Base-by-base conservation (phyloP, 2,113 vertebrate genomes). In the Mustela nigripes region DNA sequence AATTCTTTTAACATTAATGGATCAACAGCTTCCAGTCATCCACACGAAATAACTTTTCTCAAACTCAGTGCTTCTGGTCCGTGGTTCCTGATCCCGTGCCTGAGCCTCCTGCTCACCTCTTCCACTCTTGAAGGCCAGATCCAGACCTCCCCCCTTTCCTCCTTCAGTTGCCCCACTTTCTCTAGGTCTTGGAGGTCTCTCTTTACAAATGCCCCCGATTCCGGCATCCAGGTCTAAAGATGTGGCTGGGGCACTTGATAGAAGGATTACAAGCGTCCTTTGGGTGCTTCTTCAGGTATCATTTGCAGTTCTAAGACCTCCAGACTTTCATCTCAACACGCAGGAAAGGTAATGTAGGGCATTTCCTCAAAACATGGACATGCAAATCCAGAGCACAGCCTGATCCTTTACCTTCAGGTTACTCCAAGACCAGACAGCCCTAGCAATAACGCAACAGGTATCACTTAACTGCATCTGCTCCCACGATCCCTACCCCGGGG, bases 1-100 rank as follows among this genome's bases (percentile, higher is more conserved):
- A 94, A 86, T 90, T 96, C n/a, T 96, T 93, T 95, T 42, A 94
- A 81, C 33, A 94, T 60, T 48, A 89, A 63, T 63, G 58, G 16
- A 78, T 83, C 39, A 86, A 45, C 0, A 69, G 48, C 33, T 84
- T 96, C 50, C 45, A 36, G 96, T 80, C 33, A 94, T 5, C 19
- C 36, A 63, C n/a, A 74, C 0, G n/a, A 62, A 58, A 31, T 14
- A 60, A 63, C 36, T 65, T 73, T 88, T 88, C 87, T 97, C 24
- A 39, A 33, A 91, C 62, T 71, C 42, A 74, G 45, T 24, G 82
- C 31, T 82, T 62, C 67, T 63, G n/a, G 39, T 83, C 87, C 78
- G 76, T 79, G 81, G 48, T 63, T 95, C 83, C 53, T 91, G 65
- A 96, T 33, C 31, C 53, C 14, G 24, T 31, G 31, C 31, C 39